Conservation (phyloP, 2,888 invertebrate species). For the Mesoligia furuncula region DNA sequence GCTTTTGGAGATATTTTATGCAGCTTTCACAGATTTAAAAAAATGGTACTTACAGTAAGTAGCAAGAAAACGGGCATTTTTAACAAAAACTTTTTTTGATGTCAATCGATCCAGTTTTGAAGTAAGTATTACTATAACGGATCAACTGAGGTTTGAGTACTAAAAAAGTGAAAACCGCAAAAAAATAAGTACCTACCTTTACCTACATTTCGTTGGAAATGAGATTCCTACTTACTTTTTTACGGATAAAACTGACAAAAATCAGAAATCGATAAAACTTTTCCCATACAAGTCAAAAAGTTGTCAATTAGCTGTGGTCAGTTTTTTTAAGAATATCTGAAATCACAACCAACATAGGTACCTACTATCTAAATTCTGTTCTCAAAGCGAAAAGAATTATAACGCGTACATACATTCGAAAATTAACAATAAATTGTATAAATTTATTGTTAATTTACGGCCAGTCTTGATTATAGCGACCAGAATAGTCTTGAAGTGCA, state of each 20-base stretch:
- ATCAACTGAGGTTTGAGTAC: no score
- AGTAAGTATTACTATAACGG: no score
- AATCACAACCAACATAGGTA: neutral
- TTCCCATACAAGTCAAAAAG: neutral
- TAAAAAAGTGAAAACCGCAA: no score
- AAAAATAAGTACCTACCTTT: no score
- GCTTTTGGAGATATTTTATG: neutral
- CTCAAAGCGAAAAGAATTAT: neutral
- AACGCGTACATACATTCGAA: neutral
- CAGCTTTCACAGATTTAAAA: neutral
- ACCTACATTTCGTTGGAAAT: no score
- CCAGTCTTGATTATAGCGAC: neutral
- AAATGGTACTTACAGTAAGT: neutral
- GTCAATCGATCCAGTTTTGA: no score
- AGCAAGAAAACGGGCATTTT: neutral
- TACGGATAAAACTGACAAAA: neutral
- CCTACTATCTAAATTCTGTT: neutral
- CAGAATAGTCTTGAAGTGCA: neutral
- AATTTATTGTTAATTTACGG: neutral
- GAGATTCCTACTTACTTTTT: neutral
- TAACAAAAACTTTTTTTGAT: no score
- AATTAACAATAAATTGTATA: no score
- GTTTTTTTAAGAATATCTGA: neutral
- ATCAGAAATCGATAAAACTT: neutral
- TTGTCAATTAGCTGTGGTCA: no score